A percentile compares a stretch with the other conserved stretches of the same genome.
These are phyloP conservation scores for Zenarchopterus dispar DNA, from an alignment of 2,797 vertebrate species.

Conservation along the genomic window DNA sequence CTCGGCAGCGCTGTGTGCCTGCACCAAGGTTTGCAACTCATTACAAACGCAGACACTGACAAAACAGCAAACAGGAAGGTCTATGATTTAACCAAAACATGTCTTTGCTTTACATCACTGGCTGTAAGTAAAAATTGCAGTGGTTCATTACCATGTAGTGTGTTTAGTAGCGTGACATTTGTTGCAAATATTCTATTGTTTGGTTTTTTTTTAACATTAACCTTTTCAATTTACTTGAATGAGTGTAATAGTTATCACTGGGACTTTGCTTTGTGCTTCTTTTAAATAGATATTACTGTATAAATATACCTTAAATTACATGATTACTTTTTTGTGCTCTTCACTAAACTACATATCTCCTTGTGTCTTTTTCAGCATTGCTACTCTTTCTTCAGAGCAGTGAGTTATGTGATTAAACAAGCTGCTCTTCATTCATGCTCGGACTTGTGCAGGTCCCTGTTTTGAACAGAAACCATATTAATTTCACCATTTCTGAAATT, in stretches of 20 bases:
- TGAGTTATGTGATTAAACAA: too few species aligned
- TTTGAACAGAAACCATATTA: too few species aligned
- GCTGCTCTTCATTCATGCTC: too few species aligned
- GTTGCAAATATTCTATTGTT: too few species aligned
- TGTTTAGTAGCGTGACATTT: background rate
- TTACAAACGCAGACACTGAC: constrained; percentile 50
- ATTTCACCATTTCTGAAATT: too few species aligned
- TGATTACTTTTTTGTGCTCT: background rate
- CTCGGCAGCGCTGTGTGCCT: constrained; percentile 46
- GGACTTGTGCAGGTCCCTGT: too few species aligned
- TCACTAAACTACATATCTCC: too few species aligned
- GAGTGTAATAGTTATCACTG: too few species aligned
- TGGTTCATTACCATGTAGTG: background rate
- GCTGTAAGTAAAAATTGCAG: background rate
- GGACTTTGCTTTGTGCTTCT: background rate
- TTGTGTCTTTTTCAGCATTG: too few species aligned
- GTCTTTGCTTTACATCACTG: background rate
- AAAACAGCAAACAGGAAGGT: constrained; percentile 25
- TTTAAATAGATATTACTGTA: background rate
- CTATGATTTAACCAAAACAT: constrained; percentile 17
- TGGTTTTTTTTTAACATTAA: too few species aligned
- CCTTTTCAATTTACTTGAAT: too few species aligned
- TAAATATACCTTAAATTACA: constrained; percentile 20
- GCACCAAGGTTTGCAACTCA: constrained; percentile 67
- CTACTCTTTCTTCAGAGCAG: too few species aligned